Conservation (phyloP, 2,888 invertebrate genomes). For the Myopa testacea region DNA sequence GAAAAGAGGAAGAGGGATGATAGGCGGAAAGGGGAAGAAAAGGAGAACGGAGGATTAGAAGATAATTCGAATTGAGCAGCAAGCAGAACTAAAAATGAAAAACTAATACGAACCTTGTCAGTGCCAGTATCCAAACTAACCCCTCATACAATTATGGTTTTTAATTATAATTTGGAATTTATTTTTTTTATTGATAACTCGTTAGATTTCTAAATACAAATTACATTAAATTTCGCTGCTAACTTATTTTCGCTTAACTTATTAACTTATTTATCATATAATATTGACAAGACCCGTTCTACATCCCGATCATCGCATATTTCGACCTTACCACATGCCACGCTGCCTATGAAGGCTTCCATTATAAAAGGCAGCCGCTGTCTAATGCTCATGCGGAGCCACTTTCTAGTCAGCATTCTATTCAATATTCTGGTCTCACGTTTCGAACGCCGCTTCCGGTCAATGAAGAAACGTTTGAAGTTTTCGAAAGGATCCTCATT, state of each 20-base stretch:
- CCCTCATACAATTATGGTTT: no score
- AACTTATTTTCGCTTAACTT: no score
- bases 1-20: neutral
- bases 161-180: no score
- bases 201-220: no score
- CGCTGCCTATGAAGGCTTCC: constrained; percentile 52
- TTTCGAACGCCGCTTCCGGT: constrained; percentile 1
- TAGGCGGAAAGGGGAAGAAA: neutral
- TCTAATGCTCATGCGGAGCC: constrained; percentile 45
- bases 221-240: no score
- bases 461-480: constrained; percentile 48
- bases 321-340: constrained; percentile 52
- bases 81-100: no score
- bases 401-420: constrained; percentile 27
- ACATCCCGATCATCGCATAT: constrained; percentile 51
- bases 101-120: no score
- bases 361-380: constrained; percentile 54
- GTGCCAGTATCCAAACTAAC: no score
- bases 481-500: constrained; percentile 51
- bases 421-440: constrained; percentile 13
- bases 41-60: neutral
- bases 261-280: no score
- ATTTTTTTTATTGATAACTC: no score
- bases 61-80: no score
- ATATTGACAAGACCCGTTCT: no score